phyloP scores from a whole-genome alignment of 2,888 invertebrate genomes.

The Protophormia terraenovae region DNA sequence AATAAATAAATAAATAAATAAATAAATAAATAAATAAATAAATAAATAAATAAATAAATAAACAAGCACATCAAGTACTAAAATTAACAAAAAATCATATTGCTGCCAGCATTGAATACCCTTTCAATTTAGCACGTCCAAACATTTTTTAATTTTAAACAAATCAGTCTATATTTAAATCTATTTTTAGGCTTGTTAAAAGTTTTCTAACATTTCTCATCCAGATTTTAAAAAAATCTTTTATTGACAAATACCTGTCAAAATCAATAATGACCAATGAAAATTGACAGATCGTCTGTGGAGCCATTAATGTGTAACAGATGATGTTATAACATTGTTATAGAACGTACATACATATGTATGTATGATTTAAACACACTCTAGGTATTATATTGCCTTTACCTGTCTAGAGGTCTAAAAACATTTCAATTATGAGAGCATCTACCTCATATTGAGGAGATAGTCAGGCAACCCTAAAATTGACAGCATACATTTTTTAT shows the following conservation, averaged over 20 bases:
- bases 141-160: neutral
- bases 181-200: neutral
- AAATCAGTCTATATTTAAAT: neutral
- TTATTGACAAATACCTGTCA: constrained; percentile 1
- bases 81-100: no score
- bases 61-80: no score
- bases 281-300: neutral
- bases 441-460: neutral
- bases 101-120: no score
- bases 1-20: no score
- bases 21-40: no score
- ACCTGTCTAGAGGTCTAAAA: neutral
- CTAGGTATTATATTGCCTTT: neutral
- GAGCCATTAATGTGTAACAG: neutral
- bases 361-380: neutral
- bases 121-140: neutral
- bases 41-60: no score
- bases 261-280: constrained; percentile 15
- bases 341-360: constrained; percentile 3
- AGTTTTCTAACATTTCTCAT: neutral
- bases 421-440: neutral
- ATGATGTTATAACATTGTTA: neutral
- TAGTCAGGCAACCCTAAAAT: constrained; percentile 18
- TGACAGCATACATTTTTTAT: constrained; percentile 28
- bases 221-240: neutral